Evolutionary conservation across 2,797 vertebrate genomes (phyloP).

Genomic region (Chrosomus eos): DNA sequence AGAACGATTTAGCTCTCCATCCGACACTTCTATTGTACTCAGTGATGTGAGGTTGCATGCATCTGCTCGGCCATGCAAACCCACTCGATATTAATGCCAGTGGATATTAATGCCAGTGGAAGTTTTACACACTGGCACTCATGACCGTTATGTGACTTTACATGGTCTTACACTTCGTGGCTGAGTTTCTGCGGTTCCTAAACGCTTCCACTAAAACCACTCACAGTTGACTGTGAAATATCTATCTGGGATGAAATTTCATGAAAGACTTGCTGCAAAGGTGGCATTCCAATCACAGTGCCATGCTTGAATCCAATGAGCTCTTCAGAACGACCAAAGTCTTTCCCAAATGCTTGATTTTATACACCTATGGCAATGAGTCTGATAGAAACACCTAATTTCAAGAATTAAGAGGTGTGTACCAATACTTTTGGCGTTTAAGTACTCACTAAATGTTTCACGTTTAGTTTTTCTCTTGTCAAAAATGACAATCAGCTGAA

Average conservation of each 20-base stretch:
- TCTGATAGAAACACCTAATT: not conserved
- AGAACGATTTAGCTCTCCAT: not conserved
- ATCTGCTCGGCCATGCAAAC: not conserved
- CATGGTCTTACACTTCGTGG: not conserved
- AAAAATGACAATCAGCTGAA: not conserved
- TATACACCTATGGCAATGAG: not conserved
- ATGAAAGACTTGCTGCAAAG: not conserved
- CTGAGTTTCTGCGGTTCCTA: not conserved
- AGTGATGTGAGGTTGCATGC: too few relatives aligned
- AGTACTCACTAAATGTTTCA: not conserved
- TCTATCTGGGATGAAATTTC: not conserved
- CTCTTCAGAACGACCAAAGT: not conserved
- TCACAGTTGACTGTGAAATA: not conserved
- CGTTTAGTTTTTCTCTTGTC: not conserved
- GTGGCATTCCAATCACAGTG: not conserved
- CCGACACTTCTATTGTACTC: not conserved
- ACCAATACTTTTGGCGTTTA: not conserved
- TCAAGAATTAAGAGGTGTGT: not conserved
- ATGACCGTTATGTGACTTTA: too few relatives aligned
- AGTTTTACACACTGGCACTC: not conserved
- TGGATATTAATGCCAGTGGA: not conserved
- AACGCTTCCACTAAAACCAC: not conserved
- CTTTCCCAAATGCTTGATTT: not conserved
- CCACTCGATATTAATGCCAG: not conserved
- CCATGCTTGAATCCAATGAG: not conserved